phyloP scores from a whole-genome alignment of 1,140 invertebrate species.

The Triops cancriformis region DNA sequence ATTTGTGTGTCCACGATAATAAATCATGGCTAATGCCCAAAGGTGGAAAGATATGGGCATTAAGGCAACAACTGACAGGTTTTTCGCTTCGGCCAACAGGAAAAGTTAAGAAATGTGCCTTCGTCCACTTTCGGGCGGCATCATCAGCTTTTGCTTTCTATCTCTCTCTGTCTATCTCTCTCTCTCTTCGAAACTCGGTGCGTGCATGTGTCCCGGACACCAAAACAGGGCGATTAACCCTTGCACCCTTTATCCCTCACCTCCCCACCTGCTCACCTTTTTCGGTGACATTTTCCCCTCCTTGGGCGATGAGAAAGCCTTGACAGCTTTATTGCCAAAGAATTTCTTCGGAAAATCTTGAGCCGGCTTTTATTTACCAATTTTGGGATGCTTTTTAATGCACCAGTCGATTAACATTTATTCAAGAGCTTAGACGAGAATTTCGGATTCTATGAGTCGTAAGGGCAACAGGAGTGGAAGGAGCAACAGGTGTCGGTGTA shows the following conservation, averaged over 20 bases:
- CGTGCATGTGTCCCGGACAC: slow-evolving; percentile 14
- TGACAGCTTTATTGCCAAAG: no score
- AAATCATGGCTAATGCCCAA: slow-evolving; percentile 10
- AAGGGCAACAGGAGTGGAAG: no score
- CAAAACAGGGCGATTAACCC: slow-evolving; percentile 12
- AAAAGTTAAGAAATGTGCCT: neutral
- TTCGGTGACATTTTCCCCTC: neutral
- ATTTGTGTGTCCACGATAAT: slow-evolving; percentile 5
- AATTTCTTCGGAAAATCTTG: no score
- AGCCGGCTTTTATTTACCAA: no score
- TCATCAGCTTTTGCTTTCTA: slow-evolving; percentile 15
- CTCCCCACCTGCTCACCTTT: neutral
- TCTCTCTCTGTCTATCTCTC: slow-evolving; percentile 9
- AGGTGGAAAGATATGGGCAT: slow-evolving; percentile 10
- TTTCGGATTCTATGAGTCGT: no score
- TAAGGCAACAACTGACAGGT: neutral
- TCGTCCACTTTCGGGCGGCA: neutral
- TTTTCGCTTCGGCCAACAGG: neutral
- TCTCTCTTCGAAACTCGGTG: neutral
- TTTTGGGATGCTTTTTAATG: no score
- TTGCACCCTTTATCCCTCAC: neutral
- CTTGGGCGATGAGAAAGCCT: no score
- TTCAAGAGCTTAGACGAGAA: no score
- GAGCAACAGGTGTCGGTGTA: no score
- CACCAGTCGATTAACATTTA: no score